Base-by-base conservation (phyloP, 2,113 vertebrate genomes). In the Aldabrachelys gigantea region DNA sequence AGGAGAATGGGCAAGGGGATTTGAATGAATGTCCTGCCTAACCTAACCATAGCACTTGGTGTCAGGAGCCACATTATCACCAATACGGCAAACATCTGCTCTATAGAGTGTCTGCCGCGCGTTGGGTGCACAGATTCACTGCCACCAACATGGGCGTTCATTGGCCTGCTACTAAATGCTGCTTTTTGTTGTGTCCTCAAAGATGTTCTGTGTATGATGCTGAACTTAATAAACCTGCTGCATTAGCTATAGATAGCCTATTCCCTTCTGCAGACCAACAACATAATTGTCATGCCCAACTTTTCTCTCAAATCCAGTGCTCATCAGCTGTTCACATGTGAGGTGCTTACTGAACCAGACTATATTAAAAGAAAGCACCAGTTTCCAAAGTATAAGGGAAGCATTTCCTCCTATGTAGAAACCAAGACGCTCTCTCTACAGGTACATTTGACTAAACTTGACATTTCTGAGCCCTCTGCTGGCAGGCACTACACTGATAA, bases 281-380 rank as follows among this genome's bases (percentile, higher is more conserved):
- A 16, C 35, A 65, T 65, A 65, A 65, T 65, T 65, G 59, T 65
- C 59, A 65, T 65, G 59, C 59, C 59, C 31, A 31, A 35, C 86
- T 94, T 29, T 2, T 89, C 47, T 88, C 57, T 65, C 31, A 16
- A 93, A 0, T 57, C 53, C 50, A 89, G 21, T 31, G 38, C 85
- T 81, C 85, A 80, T 91, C 89, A 90, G 80, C 76, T 94, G 31
- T 86, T 95, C 91, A 82, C 54, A 35, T 86, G 2, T 25, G 52
- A 89, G 29, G 53, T 35, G 69, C 69, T 35, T 85, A 57, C 4
- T 21, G 19, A 87, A 89, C 80, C 89, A 78, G 49, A 50, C 50
- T 96, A 76, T 41, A 65, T 35, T 65, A 13, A 31, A 62, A 65
- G 56, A 76, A 92, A 89, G 6, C 4, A 2, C 2, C 13, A 12